Base-by-base conservation (phyloP, 2,113 vertebrate species). In the Polyodon spathula region DNA sequence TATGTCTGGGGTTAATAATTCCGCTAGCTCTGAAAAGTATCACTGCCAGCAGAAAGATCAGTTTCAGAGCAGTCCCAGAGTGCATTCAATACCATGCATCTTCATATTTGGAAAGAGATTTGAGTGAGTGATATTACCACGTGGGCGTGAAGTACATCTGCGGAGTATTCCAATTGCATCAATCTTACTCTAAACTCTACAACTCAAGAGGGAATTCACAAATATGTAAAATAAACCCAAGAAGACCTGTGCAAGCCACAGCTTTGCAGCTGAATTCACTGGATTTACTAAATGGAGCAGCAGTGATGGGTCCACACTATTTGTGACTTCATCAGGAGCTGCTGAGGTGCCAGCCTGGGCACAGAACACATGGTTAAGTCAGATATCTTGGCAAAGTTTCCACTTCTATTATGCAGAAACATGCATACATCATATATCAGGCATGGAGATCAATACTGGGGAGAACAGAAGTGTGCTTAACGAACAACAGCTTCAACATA, bases 1-100 rank as follows among this genome's bases (percentile, higher is more conserved):
- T 77, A 78, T 68, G 72, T 56, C 63, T 64, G 61, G 54, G 37
- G 38, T 46, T 46, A 8, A 53, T 50, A 50, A 51, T 58, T 74
- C 67, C 40, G 42, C 55, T 67, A 55, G 61, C 59, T 64, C 55
- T 17, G 65, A 50, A 8, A 27, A 27, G 27, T 27, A 27, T 42
- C 10, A 37, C 40, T 37, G 37, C 15, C 8, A 17, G 60, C 58
- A 58, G 41, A 37, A 8, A 40, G 61, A 62, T 46, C 44, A 46
- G 44, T 46, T 46, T 46, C 14, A 46, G 44, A 2, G 44, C 14
- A 37, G 48, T 62, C 58, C 54, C 54, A 64, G 27, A 55, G 42
- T 62, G 60, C 52, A 63, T 64, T 44, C 58, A 56, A 42, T 65
- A 41, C 56, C 38, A 58, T 15, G 60, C 57, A 42, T 66, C 59